Evolutionary conservation across 2,113 vertebrate species (phyloP).

Genomic region (Rynchops niger): DNA sequence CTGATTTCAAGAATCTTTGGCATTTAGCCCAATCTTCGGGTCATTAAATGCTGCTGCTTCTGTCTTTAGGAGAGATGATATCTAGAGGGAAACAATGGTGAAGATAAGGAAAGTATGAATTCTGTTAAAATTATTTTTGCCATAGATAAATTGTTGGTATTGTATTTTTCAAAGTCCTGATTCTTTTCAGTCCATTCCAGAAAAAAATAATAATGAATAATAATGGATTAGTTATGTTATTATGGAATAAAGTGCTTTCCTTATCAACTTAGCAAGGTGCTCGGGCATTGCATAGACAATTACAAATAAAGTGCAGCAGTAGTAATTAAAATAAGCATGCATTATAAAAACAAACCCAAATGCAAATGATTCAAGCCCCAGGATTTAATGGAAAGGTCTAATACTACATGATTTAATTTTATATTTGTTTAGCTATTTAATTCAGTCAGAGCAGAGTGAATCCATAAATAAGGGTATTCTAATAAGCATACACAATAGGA

Average conservation of each 20-base stretch:
- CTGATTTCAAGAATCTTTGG: not conserved
- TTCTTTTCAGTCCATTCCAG: conserved; percentile 26
- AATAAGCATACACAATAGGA: not conserved
- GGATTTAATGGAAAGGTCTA: conserved; percentile 44
- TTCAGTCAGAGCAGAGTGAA: not conserved
- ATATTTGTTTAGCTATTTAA: conserved; percentile 7
- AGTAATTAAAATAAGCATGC: conserved; percentile 58
- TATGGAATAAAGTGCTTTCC: conserved; percentile 41
- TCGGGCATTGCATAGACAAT: conserved; percentile 50
- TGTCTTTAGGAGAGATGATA: not conserved
- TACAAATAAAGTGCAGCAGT: conserved; percentile 49
- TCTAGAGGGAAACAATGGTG: not conserved
- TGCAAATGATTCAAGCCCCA: conserved; percentile 6
- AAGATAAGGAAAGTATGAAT: not conserved
- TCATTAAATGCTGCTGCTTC: not conserved
- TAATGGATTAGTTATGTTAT: conserved; percentile 51
- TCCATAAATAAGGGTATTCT: not conserved
- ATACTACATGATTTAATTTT: not conserved
- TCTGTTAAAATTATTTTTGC: not conserved
- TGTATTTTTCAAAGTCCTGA: conserved; percentile 33
- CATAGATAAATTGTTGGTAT: not conserved
- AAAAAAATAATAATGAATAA: conserved; percentile 15
- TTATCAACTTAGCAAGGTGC: conserved; percentile 65
- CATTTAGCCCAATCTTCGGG: not conserved
- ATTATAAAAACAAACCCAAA: conserved; percentile 36